A percentile compares a stretch with the other conserved stretches of the same genome.
Conservation (phyloP, 2,113 vertebrate genomes). For the Megaptera novaeangliae region DNA sequence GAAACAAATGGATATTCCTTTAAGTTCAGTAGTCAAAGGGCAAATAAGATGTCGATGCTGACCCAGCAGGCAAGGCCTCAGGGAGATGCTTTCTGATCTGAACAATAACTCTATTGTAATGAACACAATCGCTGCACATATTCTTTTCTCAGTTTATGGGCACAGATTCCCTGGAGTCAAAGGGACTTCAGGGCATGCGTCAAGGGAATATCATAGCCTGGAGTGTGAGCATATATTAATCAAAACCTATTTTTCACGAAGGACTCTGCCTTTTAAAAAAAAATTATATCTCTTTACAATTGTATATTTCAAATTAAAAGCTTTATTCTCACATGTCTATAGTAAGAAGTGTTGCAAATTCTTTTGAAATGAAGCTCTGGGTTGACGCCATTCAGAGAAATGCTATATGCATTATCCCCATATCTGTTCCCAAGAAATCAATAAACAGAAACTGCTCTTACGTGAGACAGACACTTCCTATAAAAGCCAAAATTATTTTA, state of each 20-base stretch:
- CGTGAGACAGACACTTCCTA: neutral
- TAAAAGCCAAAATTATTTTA: slow-evolving; percentile 10
- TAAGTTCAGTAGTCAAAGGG: slow-evolving; percentile 46
- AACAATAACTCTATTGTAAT: slow-evolving; percentile 63
- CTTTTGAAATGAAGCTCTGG: neutral
- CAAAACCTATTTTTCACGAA: slow-evolving; percentile 18
- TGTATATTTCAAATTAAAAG: slow-evolving; percentile 6
- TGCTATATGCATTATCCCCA: neutral
- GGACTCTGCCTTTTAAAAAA: neutral
- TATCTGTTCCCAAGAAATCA: neutral
- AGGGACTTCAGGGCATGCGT: neutral
- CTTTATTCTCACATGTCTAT: neutral
- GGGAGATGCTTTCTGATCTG: slow-evolving; percentile 59
- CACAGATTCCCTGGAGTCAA: slow-evolving; percentile 26
- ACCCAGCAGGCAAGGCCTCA: neutral
- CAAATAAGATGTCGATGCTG: slow-evolving; percentile 31
- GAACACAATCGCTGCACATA: slow-evolving; percentile 55
- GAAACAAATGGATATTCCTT: slow-evolving; percentile 9
- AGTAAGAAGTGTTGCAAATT: neutral
- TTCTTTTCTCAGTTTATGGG: slow-evolving; percentile 54
- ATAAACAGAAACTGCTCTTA: neutral
- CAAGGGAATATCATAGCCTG: neutral
- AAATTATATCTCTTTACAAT: neutral
- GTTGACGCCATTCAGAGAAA: neutral
- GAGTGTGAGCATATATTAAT: neutral